Conservation (phyloP, 2,888 invertebrate species). For the Hofmannophila pseudospretella region DNA sequence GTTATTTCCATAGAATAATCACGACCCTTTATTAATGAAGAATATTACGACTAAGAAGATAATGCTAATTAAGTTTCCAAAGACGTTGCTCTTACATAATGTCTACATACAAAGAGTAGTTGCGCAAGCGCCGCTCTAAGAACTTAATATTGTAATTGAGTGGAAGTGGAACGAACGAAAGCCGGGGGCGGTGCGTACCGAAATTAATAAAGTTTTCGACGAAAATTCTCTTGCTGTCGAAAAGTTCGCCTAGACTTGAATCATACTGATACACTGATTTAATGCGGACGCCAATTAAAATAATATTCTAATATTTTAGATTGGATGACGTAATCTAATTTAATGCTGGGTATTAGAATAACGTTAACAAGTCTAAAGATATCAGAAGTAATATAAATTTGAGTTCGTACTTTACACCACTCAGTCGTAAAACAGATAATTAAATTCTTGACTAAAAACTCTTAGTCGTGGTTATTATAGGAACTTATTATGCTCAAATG, state of each 20-base stretch:
- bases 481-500: no score
- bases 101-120: no score
- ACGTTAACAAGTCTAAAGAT: not conserved
- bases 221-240: slow-evolving; percentile 34
- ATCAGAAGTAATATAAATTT: no score
- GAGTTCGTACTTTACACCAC: no score
- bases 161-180: slow-evolving; percentile 22
- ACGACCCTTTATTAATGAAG: no score
- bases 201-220: slow-evolving; percentile 43
- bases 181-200: slow-evolving; percentile 24
- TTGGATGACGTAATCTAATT: not conserved
- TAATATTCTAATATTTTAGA: not conserved
- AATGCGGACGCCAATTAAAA: slow-evolving; percentile 14
- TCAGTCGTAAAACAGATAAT: no score
- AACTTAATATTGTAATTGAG: slow-evolving; percentile 26
- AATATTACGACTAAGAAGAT: no score
- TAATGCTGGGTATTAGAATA: not conserved
- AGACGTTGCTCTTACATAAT: no score
- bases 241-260: slow-evolving; percentile 22
- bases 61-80: no score
- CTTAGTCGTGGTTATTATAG: no score
- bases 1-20: no score
- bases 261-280: slow-evolving; percentile 28
- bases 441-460: no score
- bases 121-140: slow-evolving; percentile 12